Conservation (phyloP, 2,888 invertebrate species). For the Sclerodermus sp. region DNA sequence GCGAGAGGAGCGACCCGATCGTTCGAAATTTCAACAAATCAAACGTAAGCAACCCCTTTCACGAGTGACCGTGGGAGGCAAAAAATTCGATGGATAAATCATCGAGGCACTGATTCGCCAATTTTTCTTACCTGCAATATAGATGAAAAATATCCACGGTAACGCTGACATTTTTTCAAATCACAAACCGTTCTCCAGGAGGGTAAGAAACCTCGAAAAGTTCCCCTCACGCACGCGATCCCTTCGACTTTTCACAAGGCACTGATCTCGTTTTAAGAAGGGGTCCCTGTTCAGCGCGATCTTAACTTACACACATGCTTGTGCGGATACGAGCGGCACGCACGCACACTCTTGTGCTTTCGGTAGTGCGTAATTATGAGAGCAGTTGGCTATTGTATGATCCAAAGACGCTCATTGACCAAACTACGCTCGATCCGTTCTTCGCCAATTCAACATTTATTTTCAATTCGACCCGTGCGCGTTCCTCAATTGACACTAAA, state of each 20-base stretch:
- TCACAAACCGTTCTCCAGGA: not conserved
- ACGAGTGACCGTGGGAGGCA: too few species aligned
- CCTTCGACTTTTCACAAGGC: conserved; percentile 38
- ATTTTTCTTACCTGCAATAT: conserved; percentile 18
- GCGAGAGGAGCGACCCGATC: too few species aligned
- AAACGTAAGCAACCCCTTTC: too few species aligned
- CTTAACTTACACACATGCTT: conserved; percentile 17
- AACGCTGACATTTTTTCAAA: conserved; percentile 17
- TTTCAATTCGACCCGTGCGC: too few species aligned
- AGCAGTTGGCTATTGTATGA: conserved; percentile 31
- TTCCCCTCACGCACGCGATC: conserved; percentile 24
- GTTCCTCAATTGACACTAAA: too few species aligned
- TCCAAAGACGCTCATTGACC: conserved; percentile 32
- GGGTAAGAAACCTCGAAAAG: not conserved
- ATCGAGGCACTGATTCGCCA: too few species aligned
- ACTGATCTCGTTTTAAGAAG: conserved; percentile 42
- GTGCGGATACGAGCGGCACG: conserved; percentile 18
- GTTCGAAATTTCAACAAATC: too few species aligned
- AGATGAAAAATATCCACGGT: conserved; percentile 17
- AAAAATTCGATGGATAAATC: too few species aligned
- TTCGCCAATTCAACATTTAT: not conserved
- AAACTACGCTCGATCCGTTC: not conserved
- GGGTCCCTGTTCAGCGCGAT: conserved; percentile 29
- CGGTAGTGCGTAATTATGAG: conserved; percentile 29
- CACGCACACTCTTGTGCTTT: too few species aligned